Evolutionary conservation across 2,113 vertebrate genomes (phyloP), one percentile per base, ranked within the genome.

Genomic region (Macaca mulatta): DNA sequence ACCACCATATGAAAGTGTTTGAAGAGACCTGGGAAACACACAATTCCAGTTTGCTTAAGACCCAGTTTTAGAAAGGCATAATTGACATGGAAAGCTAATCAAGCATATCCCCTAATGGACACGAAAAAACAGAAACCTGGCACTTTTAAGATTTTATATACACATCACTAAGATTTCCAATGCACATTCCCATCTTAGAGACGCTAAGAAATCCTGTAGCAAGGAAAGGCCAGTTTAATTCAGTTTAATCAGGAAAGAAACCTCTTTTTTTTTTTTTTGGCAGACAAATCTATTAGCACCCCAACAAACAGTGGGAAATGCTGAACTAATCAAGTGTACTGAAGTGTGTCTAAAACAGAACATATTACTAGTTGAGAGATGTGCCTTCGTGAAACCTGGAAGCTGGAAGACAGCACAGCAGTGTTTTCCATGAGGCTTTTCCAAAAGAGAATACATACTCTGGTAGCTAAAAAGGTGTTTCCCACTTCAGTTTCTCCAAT

Each of bases 41-140:
- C 35, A 93, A 95, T 79, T 61, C 14, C 27, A 87, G 75, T 32
- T 48, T 92, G 45, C 57, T 81, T 86, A 83, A 35, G n/a, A 61
- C 70, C 17, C 43, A 89, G 81, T 84, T 97, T 95, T 59, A 93
- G 80, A 93, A 92, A 87, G 64, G 61, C 88, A 64, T 90, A 96
- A 94, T 11, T 90, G 27, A 88, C 90, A 94, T 43, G n/a, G 35
- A 82, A 96, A 88, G 75, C 75, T 78, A 90, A 69, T 18, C 64
- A 86, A 22, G 43, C 6, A 81, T 55, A 55, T 87, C 20, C 25
- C 43, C 59, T 82, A 86, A 75, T 1, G n/a, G 43, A 50, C 30
- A 69, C 69, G 55, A 59, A 91, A 95, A 57, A 64, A 3, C 27
- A 95, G 93, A 92, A 90, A 32, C 12, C 12, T 74, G 30, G n/a